Percentiles rank a stretch among this genome's conserved stretches.
Evolutionary conservation across 2,797 vertebrate genomes (phyloP).

Genomic region (Novumbra hubbsi): DNA sequence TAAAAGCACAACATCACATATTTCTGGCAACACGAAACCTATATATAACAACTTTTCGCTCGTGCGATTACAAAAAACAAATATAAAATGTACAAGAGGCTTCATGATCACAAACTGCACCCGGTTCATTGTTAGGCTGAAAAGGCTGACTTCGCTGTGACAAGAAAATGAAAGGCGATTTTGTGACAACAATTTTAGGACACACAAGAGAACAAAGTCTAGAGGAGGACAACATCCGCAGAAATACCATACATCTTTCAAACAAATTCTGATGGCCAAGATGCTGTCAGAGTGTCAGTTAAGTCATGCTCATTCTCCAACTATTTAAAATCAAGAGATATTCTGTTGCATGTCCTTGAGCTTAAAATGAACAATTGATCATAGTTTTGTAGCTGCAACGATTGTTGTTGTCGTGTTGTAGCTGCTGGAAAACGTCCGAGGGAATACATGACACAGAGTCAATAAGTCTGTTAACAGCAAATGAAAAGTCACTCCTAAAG

Average conservation of each 20-base stretch:
- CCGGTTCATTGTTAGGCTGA: conserved; percentile 40
- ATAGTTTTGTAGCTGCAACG: conserved; percentile 27
- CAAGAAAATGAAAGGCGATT: conserved; percentile 41
- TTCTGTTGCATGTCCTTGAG: conserved; percentile 66
- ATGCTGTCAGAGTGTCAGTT: conserved; percentile 27
- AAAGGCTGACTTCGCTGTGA: conserved; percentile 22
- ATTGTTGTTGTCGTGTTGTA: conserved; percentile 34
- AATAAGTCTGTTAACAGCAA: conserved; percentile 50
- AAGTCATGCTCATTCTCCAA: conserved; percentile 45
- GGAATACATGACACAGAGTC: conserved; percentile 29
- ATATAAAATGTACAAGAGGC: conserved; percentile 37
- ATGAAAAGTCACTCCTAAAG: conserved; percentile 71
- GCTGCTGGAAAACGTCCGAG: conserved; percentile 50
- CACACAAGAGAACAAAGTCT: conserved; percentile 25
- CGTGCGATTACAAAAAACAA: conserved; percentile 28
- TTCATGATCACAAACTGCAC: conserved; percentile 68
- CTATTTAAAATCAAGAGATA: conserved; percentile 39
- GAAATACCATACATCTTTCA: conserved; percentile 19
- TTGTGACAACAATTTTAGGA: conserved; percentile 48
- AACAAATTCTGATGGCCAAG: conserved; percentile 35
- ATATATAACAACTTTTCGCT: conserved; percentile 1
- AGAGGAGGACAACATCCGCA: conserved; percentile 25
- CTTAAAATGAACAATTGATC: conserved; percentile 75
- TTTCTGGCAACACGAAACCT: conserved; percentile 21
- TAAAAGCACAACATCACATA: conserved; percentile 36